phyloP scores from a whole-genome alignment of 2,113 vertebrate genomes.

The Bettongia penicillata region DNA sequence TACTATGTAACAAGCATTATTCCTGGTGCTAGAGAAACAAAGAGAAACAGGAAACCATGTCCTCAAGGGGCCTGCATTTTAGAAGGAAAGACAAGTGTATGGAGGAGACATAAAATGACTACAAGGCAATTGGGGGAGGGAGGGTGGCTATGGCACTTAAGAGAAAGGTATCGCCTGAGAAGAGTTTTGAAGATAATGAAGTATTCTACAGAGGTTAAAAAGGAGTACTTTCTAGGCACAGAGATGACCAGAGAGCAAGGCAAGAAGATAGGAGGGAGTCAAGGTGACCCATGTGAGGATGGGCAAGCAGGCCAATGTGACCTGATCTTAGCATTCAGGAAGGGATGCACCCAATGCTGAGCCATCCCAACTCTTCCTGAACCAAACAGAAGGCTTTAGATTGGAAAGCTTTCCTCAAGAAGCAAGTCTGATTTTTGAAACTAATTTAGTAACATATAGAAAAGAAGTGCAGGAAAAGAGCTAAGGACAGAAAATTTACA shows the following conservation, averaged over 20 bases:
- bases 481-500: background rate
- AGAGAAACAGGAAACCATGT: background rate
- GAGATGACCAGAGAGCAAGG: background rate
- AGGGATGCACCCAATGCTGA: background rate
- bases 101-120: background rate
- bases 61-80: background rate
- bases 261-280: no score
- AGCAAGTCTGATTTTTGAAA: background rate
- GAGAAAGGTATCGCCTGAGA: background rate
- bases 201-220: background rate
- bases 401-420: background rate
- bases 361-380: background rate
- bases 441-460: background rate
- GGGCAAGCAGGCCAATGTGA: background rate
- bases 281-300: no score
- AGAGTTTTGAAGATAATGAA: background rate
- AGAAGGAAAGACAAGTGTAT: background rate
- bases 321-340: background rate
- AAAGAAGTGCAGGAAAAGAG: background rate
- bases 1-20: background rate
- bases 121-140: background rate
- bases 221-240: background rate
- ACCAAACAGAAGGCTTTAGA: background rate
- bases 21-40: background rate
- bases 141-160: background rate